These are phyloP conservation scores for Sebastes kiyomatsui DNA, from an alignment of 2,797 vertebrate genomes.

Conservation along the genomic window DNA sequence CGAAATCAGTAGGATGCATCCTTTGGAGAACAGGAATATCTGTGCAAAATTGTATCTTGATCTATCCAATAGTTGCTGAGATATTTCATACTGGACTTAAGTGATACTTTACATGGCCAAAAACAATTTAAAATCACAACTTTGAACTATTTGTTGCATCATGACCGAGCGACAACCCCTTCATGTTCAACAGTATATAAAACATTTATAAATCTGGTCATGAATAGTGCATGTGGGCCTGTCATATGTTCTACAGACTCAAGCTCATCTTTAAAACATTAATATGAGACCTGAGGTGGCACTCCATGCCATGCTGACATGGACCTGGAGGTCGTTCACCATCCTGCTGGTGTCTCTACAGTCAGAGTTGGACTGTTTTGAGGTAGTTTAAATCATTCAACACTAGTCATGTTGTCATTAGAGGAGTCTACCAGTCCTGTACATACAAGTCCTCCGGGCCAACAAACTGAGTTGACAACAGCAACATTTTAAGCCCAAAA, in stretches of 20 bases:
- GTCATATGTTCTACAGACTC: background rate
- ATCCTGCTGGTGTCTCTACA: background rate
- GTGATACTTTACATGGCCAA: background rate
- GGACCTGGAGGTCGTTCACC: background rate
- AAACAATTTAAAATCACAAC: background rate
- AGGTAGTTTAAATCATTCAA: constrained; percentile 7
- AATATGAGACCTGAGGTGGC: constrained; percentile 7
- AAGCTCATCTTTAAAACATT: background rate
- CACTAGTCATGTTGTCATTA: background rate
- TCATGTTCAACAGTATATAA: constrained; percentile 3
- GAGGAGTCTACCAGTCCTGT: background rate
- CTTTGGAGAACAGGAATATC: too few species aligned
- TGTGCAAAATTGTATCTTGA: too few species aligned
- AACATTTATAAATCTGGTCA: constrained; percentile 2
- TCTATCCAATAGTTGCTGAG: too few species aligned
- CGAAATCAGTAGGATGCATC: too few species aligned
- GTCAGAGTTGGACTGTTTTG: background rate
- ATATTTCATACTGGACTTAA: background rate
- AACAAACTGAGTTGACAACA: background rate
- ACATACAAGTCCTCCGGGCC: background rate
- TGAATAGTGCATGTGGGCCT: constrained; percentile 25
- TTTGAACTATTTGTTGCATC: too few species aligned
- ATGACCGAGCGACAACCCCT: accelerated
- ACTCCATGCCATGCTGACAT: background rate
- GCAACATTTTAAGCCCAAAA: background rate